Percentiles rank a stretch among this genome's conserved stretches.
Evolutionary conservation across 1,140 invertebrate species (phyloP).

Genomic region (Artemia franciscana): DNA sequence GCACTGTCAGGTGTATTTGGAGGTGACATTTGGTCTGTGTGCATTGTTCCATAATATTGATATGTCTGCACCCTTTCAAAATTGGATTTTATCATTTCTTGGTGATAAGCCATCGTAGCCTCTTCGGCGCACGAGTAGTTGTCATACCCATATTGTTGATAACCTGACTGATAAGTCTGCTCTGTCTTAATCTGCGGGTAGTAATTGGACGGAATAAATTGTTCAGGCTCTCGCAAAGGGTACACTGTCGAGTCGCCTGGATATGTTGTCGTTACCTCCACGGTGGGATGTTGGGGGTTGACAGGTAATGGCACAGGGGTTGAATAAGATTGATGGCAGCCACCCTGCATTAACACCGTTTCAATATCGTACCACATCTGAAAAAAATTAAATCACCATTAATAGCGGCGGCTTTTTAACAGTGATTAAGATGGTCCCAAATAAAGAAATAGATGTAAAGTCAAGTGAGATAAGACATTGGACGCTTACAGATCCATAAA

Average conservation of each 20-base stretch:
- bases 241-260: not conserved
- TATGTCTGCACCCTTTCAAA: not conserved
- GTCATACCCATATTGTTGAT: not conserved
- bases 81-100: not conserved
- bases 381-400: conserved; percentile 9
- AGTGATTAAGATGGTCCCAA: not conserved
- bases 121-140: not conserved
- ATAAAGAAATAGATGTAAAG: not conserved
- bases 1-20: not conserved
- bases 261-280: not conserved
- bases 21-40: not conserved
- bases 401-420: not conserved
- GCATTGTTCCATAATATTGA: not conserved
- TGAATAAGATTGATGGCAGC: not conserved
- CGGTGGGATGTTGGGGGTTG: not conserved
- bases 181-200: not conserved
- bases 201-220: not conserved
- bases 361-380: conserved; percentile 30
- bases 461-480: not conserved
- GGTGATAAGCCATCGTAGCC: not conserved
- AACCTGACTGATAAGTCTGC: not conserved
- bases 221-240: not conserved
- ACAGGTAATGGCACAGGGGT: not conserved
- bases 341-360: conserved; percentile 19
- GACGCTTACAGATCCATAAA: not conserved